These are phyloP conservation scores for Squalus acanthias DNA, from an alignment of 2,797 vertebrate species.

Conservation along the genomic window DNA sequence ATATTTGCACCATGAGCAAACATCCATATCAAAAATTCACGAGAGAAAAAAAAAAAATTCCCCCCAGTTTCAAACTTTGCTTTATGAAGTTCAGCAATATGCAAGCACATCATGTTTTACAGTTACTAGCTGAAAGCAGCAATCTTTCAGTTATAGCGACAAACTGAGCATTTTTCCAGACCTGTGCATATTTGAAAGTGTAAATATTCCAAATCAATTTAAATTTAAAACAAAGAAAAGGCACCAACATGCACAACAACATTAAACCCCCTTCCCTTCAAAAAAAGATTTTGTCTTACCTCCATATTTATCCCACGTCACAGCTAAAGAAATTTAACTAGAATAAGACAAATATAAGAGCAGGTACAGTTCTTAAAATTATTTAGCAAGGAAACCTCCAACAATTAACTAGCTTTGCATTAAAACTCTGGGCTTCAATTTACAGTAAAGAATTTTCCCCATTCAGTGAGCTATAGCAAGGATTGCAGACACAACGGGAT, in stretches of 20 bases:
- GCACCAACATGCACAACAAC: background rate
- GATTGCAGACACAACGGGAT: background rate
- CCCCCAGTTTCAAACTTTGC: background rate
- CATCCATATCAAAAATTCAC: background rate
- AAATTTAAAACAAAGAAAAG: background rate
- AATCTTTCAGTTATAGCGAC: background rate
- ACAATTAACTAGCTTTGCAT: background rate
- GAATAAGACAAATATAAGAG: slow-evolving; percentile 13
- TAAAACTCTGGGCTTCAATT: background rate
- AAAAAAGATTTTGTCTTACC: slow-evolving; percentile 28
- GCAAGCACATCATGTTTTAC: background rate
- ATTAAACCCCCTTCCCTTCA: background rate
- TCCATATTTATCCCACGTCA: slow-evolving; percentile 24
- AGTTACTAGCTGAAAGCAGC: background rate
- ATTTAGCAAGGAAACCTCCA: background rate
- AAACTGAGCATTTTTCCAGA: background rate
- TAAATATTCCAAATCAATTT: background rate
- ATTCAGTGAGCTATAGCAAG: background rate
- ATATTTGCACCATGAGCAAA: background rate
- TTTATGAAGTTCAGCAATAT: background rate
- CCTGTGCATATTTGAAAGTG: background rate
- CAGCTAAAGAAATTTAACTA: background rate
- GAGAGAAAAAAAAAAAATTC: background rate
- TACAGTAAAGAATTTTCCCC: background rate
- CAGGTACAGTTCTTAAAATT: background rate